phyloP scores from a whole-genome alignment of 1,140 invertebrate genomes.

The Wasmannia auropunctata region DNA sequence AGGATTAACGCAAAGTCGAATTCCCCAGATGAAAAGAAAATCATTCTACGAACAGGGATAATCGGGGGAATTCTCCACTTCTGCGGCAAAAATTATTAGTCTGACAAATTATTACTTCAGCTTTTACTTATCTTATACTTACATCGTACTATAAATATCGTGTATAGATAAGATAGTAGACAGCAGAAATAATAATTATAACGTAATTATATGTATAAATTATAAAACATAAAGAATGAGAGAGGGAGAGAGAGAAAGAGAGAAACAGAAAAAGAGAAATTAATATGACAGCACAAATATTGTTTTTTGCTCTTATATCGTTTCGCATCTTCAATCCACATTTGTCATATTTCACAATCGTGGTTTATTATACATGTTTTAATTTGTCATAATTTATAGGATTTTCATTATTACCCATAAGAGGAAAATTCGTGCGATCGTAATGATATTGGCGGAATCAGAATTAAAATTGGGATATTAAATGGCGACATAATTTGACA shows the following conservation, averaged over 20 bases:
- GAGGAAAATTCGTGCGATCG: neutral
- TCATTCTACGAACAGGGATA: neutral
- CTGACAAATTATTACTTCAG: slow-evolving; percentile 4
- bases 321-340: neutral
- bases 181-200: neutral
- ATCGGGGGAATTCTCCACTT: neutral
- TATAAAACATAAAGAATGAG: neutral
- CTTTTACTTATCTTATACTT: neutral
- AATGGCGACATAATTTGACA: slow-evolving; percentile 51
- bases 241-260: neutral
- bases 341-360: slow-evolving; percentile 5
- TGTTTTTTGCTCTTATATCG: neutral
- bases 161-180: neutral
- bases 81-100: neutral
- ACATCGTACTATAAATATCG: neutral
- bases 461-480: slow-evolving; percentile 41
- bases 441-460: slow-evolving; percentile 23
- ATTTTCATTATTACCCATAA: slow-evolving; percentile 26
- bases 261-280: neutral
- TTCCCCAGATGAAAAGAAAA: slow-evolving; percentile 34
- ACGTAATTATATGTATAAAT: too few species aligned
- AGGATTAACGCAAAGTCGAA: slow-evolving; percentile 52
- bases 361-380: slow-evolving; percentile 11
- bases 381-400: slow-evolving; percentile 38
- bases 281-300: neutral